Evolutionary conservation across 2,888 invertebrate species (phyloP).

Genomic region (Epinotia demarniana): DNA sequence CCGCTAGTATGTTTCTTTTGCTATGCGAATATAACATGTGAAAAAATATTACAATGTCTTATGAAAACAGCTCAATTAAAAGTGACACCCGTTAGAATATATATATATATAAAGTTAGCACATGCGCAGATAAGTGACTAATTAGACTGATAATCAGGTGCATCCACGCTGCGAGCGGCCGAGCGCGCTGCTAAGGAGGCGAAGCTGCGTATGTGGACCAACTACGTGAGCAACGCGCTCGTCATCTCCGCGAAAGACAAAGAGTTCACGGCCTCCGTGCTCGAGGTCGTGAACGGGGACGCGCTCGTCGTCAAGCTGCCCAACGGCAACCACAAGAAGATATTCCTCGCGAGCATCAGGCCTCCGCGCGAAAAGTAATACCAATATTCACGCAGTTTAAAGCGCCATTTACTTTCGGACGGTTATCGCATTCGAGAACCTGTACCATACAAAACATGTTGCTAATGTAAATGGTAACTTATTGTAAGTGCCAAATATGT

Average conservation of each 20-base stretch:
- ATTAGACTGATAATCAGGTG: conserved; percentile 72
- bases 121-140: conserved; percentile 3
- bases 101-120: background rate
- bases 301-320: conserved; percentile 93
- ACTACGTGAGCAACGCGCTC: conserved; percentile 91
- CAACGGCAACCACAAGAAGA: conserved; percentile 92
- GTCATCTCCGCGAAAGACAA: conserved; percentile 90
- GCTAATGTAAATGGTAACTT: background rate
- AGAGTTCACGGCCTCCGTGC: conserved; percentile 92
- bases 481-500: background rate
- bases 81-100: conserved; percentile 11
- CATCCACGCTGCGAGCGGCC: conserved; percentile 92
- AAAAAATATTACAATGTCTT: background rate
- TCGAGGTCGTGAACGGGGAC: conserved; percentile 98
- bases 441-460: background rate
- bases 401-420: background rate
- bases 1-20: conserved; percentile 15
- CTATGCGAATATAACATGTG: conserved; percentile 33
- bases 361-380: conserved; percentile 92
- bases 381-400: background rate
- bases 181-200: conserved; percentile 95
- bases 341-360: conserved; percentile 97
- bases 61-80: conserved; percentile 1
- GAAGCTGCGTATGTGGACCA: conserved; percentile 94
- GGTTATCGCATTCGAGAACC: background rate